A percentile compares a stretch with the other conserved stretches of the same genome.
Conservation (phyloP, 2,797 vertebrate genomes). For the Glossophaga mutica region DNA sequence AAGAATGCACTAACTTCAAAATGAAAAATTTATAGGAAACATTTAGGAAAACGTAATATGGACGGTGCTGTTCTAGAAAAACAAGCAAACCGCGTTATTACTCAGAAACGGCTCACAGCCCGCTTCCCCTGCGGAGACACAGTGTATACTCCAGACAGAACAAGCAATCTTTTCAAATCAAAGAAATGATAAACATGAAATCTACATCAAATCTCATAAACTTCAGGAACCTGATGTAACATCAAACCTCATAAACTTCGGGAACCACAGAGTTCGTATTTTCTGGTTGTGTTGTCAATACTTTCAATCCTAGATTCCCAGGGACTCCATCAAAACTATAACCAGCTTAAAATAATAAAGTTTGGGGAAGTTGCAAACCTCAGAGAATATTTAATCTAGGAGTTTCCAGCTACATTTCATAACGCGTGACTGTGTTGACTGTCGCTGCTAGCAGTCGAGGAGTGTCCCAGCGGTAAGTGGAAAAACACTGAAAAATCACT, state of each 20-base stretch:
- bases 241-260: conserved; percentile 17
- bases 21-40: neutral
- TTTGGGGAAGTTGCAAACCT: neutral
- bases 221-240: neutral
- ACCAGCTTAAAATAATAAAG: neutral
- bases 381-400: neutral
- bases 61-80: conserved; percentile 27
- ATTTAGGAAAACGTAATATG: conserved; percentile 29
- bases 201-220: conserved; percentile 31
- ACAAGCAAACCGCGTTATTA: conserved; percentile 3
- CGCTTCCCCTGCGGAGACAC: neutral
- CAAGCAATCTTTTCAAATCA: conserved; percentile 26
- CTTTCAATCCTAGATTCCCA: neutral
- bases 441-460: neutral
- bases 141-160: neutral
- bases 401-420: neutral
- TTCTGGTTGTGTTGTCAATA: neutral
- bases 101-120: neutral
- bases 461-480: neutral
- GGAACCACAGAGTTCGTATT: neutral
- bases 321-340: neutral
- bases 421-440: neutral
- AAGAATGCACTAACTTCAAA: conserved; percentile 13
- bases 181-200: conserved; percentile 9
- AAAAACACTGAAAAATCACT: neutral